Evolutionary conservation across 2,888 invertebrate species (phyloP).

Genomic region (Ariolimax columbianus): DNA sequence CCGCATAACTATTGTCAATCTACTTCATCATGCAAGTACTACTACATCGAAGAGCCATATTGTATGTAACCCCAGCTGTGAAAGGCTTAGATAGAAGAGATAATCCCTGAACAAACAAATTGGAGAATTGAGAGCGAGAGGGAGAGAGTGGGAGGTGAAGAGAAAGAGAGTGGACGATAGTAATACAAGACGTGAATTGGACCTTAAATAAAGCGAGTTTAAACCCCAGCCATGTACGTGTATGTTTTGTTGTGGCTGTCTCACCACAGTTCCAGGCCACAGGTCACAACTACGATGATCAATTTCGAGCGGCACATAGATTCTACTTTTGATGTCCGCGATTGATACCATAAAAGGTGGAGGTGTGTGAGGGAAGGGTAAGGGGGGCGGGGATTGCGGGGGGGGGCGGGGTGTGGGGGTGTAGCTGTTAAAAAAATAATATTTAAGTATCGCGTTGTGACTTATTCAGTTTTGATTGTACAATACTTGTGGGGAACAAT

Average conservation of each 20-base stretch:
- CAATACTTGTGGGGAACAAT: background rate
- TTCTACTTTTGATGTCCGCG: background rate
- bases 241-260: background rate
- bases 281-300: background rate
- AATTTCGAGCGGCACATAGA: background rate
- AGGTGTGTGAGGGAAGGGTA: no score
- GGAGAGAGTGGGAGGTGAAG: no score
- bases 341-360: background rate
- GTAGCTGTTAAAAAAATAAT: conserved; percentile 3
- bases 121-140: no score
- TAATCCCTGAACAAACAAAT: background rate
- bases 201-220: background rate
- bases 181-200: no score
- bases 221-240: background rate
- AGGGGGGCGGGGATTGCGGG: no score
- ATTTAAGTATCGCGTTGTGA: background rate
- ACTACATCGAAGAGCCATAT: no score
- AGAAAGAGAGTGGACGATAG: no score
- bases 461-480: background rate
- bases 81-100: background rate
- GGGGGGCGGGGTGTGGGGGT: no score
- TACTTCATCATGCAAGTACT: no score
- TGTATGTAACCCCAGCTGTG: no score
- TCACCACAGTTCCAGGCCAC: background rate
- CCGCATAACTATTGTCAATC: no score